Percentiles rank a stretch among this genome's conserved stretches.
phyloP scores from a whole-genome alignment of 64 coral and sea anemone species.

The Porites australiensis region DNA sequence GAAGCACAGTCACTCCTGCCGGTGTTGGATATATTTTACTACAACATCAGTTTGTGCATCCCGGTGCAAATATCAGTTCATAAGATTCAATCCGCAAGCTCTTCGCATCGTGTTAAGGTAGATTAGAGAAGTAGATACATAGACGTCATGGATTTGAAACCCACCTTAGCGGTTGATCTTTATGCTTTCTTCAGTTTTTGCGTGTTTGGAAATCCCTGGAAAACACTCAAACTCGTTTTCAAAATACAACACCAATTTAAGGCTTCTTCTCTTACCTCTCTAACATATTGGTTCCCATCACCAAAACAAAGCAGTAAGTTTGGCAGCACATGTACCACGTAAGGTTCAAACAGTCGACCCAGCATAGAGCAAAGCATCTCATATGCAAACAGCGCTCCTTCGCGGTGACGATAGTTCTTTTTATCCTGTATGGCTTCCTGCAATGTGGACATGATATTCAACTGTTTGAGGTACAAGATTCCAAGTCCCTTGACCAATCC shows the following conservation, averaged over 20 bases:
- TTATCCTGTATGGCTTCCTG: slow-evolving; percentile 99
- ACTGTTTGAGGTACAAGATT: slow-evolving; percentile 96
- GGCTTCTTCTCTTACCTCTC: slow-evolving; percentile 74
- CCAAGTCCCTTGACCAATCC: slow-evolving; percentile 95
- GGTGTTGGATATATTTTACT: too few relatives aligned
- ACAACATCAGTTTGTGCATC: too few relatives aligned
- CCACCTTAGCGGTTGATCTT: too few relatives aligned
- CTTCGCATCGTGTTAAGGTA: too few relatives aligned
- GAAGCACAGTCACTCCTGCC: too few relatives aligned
- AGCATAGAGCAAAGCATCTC: slow-evolving; percentile 97
- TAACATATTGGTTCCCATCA: slow-evolving; percentile 90
- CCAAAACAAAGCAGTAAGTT: slow-evolving; percentile 96
- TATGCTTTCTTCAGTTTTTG: too few relatives aligned
- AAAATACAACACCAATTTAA: neutral
- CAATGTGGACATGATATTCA: slow-evolving; percentile 93
- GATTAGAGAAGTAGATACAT: too few relatives aligned
- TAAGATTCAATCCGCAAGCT: too few relatives aligned
- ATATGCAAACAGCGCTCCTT: slow-evolving; percentile 97
- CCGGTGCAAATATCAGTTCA: too few relatives aligned
- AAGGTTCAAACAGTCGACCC: slow-evolving; percentile 94
- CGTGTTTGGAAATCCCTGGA: too few relatives aligned
- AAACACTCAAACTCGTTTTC: too few relatives aligned
- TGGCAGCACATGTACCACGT: slow-evolving; percentile 92
- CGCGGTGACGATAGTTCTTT: slow-evolving; percentile 95
- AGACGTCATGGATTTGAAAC: too few relatives aligned